Evolutionary conservation across 2,113 vertebrate species (phyloP).

Genomic region (Camelus dromedarius): DNA sequence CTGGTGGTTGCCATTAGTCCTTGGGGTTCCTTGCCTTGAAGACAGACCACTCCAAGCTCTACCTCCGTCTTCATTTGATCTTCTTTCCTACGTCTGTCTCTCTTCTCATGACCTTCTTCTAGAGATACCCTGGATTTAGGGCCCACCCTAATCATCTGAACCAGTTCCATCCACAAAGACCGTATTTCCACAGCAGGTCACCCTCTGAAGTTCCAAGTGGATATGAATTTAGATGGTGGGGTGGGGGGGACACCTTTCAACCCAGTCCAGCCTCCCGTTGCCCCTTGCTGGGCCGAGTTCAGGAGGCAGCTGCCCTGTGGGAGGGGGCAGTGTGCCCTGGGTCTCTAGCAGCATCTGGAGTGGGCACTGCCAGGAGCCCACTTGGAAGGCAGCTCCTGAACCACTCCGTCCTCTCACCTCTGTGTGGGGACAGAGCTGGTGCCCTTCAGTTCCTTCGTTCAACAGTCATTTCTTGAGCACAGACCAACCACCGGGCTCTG

Average conservation of each 20-base stretch:
- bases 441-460: background rate
- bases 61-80: background rate
- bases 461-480: background rate
- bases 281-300: background rate
- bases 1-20: rapidly evolving
- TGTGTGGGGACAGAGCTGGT: rapidly evolving
- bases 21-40: background rate
- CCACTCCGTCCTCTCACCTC: background rate
- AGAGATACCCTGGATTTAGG: background rate
- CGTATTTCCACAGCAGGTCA: background rate
- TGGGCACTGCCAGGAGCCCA: background rate
- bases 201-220: background rate
- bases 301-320: background rate
- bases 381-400: background rate
- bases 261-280: background rate
- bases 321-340: rapidly evolving
- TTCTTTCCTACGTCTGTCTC: background rate
- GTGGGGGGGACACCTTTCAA: background rate
- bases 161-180: too few relatives aligned
- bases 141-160: background rate
- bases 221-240: background rate
- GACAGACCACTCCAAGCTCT: background rate
- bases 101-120: background rate
- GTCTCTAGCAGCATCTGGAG: background rate
- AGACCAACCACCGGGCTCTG: rapidly evolving